These are phyloP conservation scores for Tryphoninae sp. DNA, from an alignment of 2,888 invertebrate species.

Conservation along the genomic window DNA sequence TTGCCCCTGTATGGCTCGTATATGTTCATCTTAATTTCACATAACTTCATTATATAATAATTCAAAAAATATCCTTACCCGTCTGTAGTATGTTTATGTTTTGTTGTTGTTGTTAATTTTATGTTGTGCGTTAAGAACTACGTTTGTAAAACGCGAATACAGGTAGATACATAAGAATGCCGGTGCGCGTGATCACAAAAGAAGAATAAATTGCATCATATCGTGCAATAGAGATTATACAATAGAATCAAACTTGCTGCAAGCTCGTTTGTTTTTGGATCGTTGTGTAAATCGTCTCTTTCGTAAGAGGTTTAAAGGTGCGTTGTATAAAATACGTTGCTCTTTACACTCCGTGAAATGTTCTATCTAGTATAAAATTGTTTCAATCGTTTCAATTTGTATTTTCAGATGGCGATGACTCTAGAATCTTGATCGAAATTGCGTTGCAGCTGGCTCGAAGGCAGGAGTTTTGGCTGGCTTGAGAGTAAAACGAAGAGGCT, in stretches of 20 bases:
- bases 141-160: neutral
- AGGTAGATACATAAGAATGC: no score
- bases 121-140: neutral
- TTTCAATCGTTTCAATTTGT: neutral
- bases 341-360: no score
- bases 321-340: no score
- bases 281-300: no score
- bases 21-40: neutral
- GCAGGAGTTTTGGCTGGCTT: conserved; percentile 75
- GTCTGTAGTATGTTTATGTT: neutral
- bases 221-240: no score
- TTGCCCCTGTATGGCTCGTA: neutral
- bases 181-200: no score
- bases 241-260: no score
- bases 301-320: no score
- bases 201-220: no score
- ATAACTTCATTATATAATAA: neutral
- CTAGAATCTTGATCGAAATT: conserved; percentile 63
- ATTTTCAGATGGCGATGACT: neutral
- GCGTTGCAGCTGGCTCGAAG: conserved; percentile 65
- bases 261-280: no score
- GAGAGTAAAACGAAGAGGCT: conserved; percentile 73
- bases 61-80: neutral
- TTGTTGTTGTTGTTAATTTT: neutral
- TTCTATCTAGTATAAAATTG: no score